Evolutionary conservation across 2,888 invertebrate genomes (phyloP).

Genomic region (Andrena fulva): DNA sequence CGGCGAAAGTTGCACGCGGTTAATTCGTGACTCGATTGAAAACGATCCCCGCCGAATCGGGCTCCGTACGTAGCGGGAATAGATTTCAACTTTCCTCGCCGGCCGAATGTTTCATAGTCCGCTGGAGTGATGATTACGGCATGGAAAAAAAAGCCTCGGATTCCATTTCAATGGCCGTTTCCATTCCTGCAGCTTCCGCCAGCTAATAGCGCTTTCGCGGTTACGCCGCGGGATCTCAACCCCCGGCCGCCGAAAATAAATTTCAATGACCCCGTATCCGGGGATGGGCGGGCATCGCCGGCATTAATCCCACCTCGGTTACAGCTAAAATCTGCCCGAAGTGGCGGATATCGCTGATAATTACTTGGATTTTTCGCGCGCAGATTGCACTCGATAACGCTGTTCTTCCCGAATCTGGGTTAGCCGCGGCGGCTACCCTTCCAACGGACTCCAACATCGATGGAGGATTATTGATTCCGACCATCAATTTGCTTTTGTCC

Average conservation of each 20-base stretch:
- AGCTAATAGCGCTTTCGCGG: slow-evolving; percentile 35
- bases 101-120: slow-evolving; percentile 37
- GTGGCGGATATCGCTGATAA: slow-evolving; percentile 48
- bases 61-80: slow-evolving; percentile 30
- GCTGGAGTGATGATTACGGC: slow-evolving; percentile 20
- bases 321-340: slow-evolving; percentile 45
- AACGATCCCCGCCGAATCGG: slow-evolving; percentile 29
- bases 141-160: neutral
- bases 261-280: slow-evolving; percentile 40
- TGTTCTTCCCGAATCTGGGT: slow-evolving; percentile 25
- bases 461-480: slow-evolving; percentile 46
- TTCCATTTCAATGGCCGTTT: slow-evolving; percentile 34
- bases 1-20: slow-evolving; percentile 27
- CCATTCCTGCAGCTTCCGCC: slow-evolving; percentile 30
- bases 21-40: slow-evolving; percentile 49
- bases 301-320: slow-evolving; percentile 25
- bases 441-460: slow-evolving; percentile 17
- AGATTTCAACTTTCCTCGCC: slow-evolving; percentile 20
- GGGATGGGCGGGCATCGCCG: slow-evolving; percentile 28
- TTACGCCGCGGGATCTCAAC: slow-evolving; percentile 14
- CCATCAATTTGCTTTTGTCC: slow-evolving; percentile 45
- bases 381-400: slow-evolving; percentile 20
- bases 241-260: slow-evolving; percentile 31
- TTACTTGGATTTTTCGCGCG: slow-evolving; percentile 49
- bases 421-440: slow-evolving; percentile 9